phyloP scores from a whole-genome alignment of 92 coral and sea anemone species.

The Porites evermanni region DNA sequence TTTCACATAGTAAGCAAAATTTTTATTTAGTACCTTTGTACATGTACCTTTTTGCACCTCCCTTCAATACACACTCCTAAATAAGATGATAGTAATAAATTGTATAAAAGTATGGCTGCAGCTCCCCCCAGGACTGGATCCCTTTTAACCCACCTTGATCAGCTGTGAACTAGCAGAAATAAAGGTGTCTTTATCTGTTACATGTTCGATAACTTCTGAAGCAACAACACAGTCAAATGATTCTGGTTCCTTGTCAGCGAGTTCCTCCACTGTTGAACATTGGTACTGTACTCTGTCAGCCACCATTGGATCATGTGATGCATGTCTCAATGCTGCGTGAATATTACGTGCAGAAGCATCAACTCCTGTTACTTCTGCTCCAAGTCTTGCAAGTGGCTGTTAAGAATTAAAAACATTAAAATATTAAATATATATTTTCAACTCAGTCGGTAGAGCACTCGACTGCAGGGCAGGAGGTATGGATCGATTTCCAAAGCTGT shows the following conservation, averaged over 20 bases:
- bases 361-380: constrained; percentile 91
- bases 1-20: too few relatives aligned
- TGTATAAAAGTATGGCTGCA: too few relatives aligned
- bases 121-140: background rate
- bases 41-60: too few relatives aligned
- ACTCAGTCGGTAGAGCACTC: background rate
- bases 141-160: constrained; percentile 69
- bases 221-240: constrained; percentile 92
- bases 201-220: constrained; percentile 96
- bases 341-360: constrained; percentile 91
- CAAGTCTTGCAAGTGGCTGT: constrained; percentile 94
- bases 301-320: constrained; percentile 76
- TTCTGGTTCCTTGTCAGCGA: constrained; percentile 68
- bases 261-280: constrained; percentile 88
- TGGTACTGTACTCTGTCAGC: constrained; percentile 63
- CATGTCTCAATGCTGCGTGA: constrained; percentile 89
- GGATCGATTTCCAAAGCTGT: fast-evolving
- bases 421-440: background rate
- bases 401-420: background rate
- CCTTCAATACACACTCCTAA: too few relatives aligned
- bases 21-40: too few relatives aligned
- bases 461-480: too few relatives aligned
- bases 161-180: constrained; percentile 73
- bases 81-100: too few relatives aligned
- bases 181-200: constrained; percentile 82